Evolutionary conservation across 2,113 vertebrate genomes (phyloP).

Genomic region (Laterallus jamaicensis): DNA sequence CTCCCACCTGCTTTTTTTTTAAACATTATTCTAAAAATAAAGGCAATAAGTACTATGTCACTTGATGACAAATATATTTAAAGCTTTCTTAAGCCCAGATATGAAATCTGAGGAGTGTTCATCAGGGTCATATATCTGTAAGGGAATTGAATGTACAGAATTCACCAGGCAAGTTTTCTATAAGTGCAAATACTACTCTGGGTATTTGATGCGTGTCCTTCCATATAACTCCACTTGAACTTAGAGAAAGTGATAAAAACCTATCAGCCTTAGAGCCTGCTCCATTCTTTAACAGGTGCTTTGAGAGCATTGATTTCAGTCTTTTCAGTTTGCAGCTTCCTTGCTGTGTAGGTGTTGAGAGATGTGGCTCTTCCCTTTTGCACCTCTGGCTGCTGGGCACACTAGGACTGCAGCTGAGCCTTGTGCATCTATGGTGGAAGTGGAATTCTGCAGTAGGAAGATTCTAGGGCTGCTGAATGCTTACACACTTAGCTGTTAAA

Average conservation of each 20-base stretch:
- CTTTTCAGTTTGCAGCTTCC: neutral
- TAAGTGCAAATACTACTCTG: accelerated
- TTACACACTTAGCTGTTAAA: neutral
- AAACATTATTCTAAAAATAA: neutral
- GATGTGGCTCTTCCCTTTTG: neutral
- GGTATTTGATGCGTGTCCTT: neutral
- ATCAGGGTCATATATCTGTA: too few relatives aligned
- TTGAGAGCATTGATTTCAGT: neutral
- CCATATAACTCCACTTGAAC: neutral
- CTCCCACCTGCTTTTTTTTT: neutral
- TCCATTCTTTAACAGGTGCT: neutral
- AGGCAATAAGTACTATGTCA: neutral
- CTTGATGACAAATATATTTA: neutral
- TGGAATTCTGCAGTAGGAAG: neutral
- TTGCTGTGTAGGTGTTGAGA: neutral
- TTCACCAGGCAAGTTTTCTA: neutral
- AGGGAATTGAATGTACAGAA: neutral
- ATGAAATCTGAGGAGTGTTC: neutral
- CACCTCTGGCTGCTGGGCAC: accelerated
- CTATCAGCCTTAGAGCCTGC: neutral
- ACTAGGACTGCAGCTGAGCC: neutral
- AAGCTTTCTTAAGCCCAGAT: neutral
- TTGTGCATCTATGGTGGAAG: neutral
- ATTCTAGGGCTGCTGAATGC: neutral
- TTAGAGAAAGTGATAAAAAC: neutral